These are phyloP conservation scores for Chelmon rostratus DNA, from an alignment of 2,797 vertebrate species.

Conservation along the genomic window DNA sequence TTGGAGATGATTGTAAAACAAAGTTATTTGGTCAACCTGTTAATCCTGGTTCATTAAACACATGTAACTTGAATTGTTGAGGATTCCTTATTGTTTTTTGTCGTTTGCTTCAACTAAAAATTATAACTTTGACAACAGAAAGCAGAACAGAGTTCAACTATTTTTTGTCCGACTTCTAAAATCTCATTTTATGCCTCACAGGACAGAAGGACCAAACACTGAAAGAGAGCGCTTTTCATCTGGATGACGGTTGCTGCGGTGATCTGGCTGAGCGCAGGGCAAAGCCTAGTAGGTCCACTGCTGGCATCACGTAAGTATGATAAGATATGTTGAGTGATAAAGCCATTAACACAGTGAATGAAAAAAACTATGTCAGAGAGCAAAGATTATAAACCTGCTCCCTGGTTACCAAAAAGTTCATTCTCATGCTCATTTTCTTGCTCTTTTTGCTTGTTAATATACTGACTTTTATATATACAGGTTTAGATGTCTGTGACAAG, in stretches of 20 bases:
- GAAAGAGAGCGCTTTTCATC: neutral
- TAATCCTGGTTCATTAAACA: too few relatives aligned
- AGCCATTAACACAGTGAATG: neutral
- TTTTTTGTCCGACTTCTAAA: neutral
- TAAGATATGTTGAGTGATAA: constrained; percentile 10
- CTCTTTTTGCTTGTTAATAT: too few relatives aligned
- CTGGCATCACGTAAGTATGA: neutral
- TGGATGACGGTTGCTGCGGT: neutral
- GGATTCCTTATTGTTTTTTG: too few relatives aligned
- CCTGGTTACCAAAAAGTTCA: neutral
- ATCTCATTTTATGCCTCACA: neutral
- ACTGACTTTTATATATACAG: too few relatives aligned
- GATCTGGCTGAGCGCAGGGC: constrained; percentile 32
- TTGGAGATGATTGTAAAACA: too few relatives aligned
- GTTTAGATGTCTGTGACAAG: too few relatives aligned
- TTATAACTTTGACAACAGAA: neutral
- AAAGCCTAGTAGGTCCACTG: constrained; percentile 5
- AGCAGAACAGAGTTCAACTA: too few relatives aligned
- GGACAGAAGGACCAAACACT: neutral
- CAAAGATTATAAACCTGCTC: neutral
- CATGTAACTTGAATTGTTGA: too few relatives aligned
- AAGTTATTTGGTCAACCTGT: too few relatives aligned
- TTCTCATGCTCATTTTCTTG: neutral
- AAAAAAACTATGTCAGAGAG: neutral
- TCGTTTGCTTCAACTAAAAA: neutral